phyloP scores from a whole-genome alignment of 2,888 invertebrate genomes.

The Pristionchus arcanus region DNA sequence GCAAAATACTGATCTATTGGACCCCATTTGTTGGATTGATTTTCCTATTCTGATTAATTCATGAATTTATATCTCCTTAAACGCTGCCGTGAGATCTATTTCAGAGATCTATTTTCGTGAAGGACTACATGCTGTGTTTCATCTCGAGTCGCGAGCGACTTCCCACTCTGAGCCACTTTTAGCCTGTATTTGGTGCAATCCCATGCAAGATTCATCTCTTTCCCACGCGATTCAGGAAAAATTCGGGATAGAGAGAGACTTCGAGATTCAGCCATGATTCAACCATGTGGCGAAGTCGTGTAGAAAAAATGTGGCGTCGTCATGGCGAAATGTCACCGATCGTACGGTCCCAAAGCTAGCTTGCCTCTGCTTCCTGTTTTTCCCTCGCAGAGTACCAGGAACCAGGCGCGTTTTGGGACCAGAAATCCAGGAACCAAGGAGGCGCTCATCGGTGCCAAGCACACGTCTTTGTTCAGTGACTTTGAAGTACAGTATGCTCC shows the following conservation, averaged over 20 bases:
- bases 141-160: neutral
- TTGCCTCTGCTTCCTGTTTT: neutral
- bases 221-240: slow-evolving; percentile 43
- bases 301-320: neutral
- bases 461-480: neutral
- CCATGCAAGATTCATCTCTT: slow-evolving; percentile 3
- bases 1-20: neutral
- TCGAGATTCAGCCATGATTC: neutral
- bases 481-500: too few species aligned
- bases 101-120: neutral
- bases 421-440: neutral
- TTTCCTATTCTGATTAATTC: neutral
- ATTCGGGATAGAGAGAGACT: neutral
- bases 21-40: neutral
- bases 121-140: neutral
- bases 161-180: slow-evolving; percentile 3
- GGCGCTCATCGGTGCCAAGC: too few species aligned
- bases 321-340: neutral
- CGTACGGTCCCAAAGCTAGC: neutral
- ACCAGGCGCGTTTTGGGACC: neutral
- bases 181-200: slow-evolving; percentile 41
- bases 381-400: neutral
- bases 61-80: neutral
- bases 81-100: neutral
- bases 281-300: neutral